Evolutionary conservation across 2,113 vertebrate species (phyloP), one percentile per base, ranked within the genome.

Genomic region (Gymnorhina tibicen): DNA sequence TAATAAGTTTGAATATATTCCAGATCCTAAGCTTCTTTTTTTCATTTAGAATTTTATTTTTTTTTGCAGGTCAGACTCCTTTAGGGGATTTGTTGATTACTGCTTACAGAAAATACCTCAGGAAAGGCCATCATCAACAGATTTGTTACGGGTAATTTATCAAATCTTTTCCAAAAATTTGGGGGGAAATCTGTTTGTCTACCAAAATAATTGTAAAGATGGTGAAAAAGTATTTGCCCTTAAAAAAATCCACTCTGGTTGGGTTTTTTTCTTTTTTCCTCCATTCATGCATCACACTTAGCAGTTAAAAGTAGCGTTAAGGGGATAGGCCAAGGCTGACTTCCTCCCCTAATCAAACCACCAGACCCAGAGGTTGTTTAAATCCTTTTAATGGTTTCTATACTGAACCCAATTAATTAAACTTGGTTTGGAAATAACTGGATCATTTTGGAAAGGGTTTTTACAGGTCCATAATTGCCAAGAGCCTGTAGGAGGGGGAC

Each of bases 101-200:
- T 99, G 99, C 99, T 99, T 99, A 98, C 99, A 99, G 98, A 99
- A 99, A 98, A 99, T 99, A 98, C 99, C 99, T 99, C 99, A 99
- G 98, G 99, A 99, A 98, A 98, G 99, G 97, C 99, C 99, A 86
- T 99, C 99, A 9, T 99, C 99, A 55, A 98, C 98, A 81, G 99
- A 99, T 96, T 98, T 99, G 78, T 98, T 99, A 98, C 98, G 98
- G 98, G 99, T 99, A 98, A 99, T 62, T 92, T 96, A 95, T 95
- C 76, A 89, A 41, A 59, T 70, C 42, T 97, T 53, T 95, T 95
- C 62, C 59, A 60, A n/a, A 79, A 82, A 35, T 59, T 16, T 79
- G n/a, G 75, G 62, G 15, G 75, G 72, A 82, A 88, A 83, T 42
- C 70, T 69, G 20, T 60, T 91, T 63, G n/a, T 55, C 50, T 69